These are phyloP conservation scores for Drosophila sulfurigaster DNA, from an alignment of 1,140 invertebrate species.

Conservation along the genomic window DNA sequence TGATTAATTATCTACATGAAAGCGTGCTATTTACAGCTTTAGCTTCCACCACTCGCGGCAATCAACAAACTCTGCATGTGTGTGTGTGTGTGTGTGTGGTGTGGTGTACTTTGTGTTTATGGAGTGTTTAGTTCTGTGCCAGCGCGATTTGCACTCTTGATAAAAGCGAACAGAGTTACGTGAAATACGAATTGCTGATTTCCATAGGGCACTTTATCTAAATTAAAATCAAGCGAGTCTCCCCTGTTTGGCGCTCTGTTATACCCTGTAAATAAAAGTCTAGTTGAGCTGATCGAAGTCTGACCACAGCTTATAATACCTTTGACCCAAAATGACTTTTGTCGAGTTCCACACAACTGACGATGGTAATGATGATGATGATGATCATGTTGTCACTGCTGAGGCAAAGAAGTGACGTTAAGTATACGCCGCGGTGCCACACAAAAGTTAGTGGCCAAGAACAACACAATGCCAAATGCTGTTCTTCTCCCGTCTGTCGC, in stretches of 20 bases:
- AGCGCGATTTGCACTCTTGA: constrained; percentile 61
- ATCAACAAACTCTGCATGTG: background rate
- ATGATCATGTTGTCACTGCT: constrained; percentile 73
- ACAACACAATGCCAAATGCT: constrained; percentile 8
- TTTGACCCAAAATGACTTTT: constrained; percentile 44
- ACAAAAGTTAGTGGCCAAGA: constrained; percentile 12
- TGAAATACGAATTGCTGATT: constrained; percentile 61
- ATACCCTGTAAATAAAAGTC: constrained; percentile 23
- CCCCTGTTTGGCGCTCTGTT: background rate
- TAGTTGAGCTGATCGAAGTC: constrained; percentile 25
- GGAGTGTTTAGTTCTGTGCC: constrained; percentile 77
- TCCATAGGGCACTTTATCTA: constrained; percentile 79
- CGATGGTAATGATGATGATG: constrained; percentile 57
- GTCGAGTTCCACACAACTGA: constrained; percentile 25
- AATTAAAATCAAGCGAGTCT: constrained; percentile 73
- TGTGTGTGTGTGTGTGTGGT: constrained; percentile 12
- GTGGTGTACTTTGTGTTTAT: constrained; percentile 61
- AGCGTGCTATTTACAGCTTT: constrained; percentile 79
- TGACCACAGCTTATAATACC: constrained; percentile 8
- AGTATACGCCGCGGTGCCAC: constrained; percentile 7
- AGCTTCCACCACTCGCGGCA: constrained; percentile 32
- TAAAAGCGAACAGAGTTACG: constrained; percentile 66
- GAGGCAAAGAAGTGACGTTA: constrained; percentile 15
- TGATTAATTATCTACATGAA: constrained; percentile 84
- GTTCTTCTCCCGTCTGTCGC: constrained; percentile 2